Evolutionary conservation across 2,797 vertebrate genomes (phyloP), one percentile per base, ranked within the genome.

Genomic region (Scomberomorus guttatus): DNA sequence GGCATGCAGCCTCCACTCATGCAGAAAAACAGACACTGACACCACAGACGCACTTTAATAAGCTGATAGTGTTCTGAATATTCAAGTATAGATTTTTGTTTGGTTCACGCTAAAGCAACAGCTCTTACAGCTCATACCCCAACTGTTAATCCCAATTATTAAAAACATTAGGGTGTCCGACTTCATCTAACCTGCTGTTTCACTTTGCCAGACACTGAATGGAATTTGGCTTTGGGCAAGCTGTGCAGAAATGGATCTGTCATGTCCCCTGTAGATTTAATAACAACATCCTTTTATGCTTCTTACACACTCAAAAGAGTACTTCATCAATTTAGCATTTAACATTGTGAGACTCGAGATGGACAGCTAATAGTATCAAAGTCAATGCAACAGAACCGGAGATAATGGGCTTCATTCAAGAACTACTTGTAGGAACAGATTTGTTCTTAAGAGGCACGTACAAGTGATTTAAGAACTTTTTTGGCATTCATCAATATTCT

Each of bases 141-240:
- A 15, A 34, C 18, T n/a, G 25, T 42, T 48, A 54, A 71, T 54
- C 61, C 20, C 4, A 50, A 44, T 69, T 34, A 66, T 55, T 50
- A 42, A 64, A 63, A 77, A 39, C 54, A 55, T 39, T 22, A 51
- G 20, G 37, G 9, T 17, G 63, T 25, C 75, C 48, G n/a, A 58
- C 51, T 77, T 72, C 14, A 61, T 27, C 25, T 37, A 29, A 58
- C 61, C 61, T 52, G 59, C 32, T 55, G 62, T 27, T 25, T 48
- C 54, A 76, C 51, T 79, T 29, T 24, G 8, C 3, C 29, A 68
- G 56, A 55, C 54, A 55, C 24, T 9, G 17, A 27, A 34, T 18
- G n/a, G 12, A 60, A 71, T 24, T 17, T 46, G 0, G 22, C 56
- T 77, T 37, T 51, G 24, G 32, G 58, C 17, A n/a, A 68, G 34